A percentile compares a stretch with the other conserved stretches of the same genome.
These are phyloP conservation scores for Botia kubotai DNA, from an alignment of 2,797 vertebrate genomes.

Conservation along the genomic window DNA sequence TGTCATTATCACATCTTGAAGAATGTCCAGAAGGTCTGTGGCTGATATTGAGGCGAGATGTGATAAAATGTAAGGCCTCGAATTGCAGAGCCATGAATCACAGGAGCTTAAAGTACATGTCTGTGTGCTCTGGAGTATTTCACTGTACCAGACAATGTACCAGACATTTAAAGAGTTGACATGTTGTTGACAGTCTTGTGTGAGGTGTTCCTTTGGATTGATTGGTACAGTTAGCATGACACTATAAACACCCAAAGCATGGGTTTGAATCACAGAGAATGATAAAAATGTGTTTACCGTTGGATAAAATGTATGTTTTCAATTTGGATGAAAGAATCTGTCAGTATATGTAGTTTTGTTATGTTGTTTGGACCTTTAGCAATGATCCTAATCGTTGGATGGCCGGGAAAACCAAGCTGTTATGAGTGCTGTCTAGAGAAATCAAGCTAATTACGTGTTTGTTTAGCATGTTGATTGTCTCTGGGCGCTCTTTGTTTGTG, in stretches of 20 bases:
- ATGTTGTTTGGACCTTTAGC: background rate
- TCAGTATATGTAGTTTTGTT: background rate
- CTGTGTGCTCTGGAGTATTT: background rate
- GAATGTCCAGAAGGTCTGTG: constrained; percentile 34
- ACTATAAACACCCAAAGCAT: too few relatives aligned
- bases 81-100: constrained; percentile 6
- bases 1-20: constrained; percentile 30
- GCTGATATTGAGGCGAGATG: constrained; percentile 24
- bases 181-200: background rate
- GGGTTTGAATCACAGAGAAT: too few relatives aligned
- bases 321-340: background rate
- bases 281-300: too few relatives aligned
- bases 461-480: constrained; percentile 8
- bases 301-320: too few relatives aligned
- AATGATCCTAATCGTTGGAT: background rate
- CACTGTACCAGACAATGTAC: background rate
- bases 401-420: background rate
- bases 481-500: background rate
- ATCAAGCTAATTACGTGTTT: background rate
- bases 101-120: background rate
- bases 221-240: background rate
- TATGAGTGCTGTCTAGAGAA: background rate
- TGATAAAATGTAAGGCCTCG: constrained; percentile 25
- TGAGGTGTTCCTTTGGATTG: background rate
- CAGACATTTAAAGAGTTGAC: background rate